phyloP scores from a whole-genome alignment of 2,113 vertebrate species.

The Grantiella picta region DNA sequence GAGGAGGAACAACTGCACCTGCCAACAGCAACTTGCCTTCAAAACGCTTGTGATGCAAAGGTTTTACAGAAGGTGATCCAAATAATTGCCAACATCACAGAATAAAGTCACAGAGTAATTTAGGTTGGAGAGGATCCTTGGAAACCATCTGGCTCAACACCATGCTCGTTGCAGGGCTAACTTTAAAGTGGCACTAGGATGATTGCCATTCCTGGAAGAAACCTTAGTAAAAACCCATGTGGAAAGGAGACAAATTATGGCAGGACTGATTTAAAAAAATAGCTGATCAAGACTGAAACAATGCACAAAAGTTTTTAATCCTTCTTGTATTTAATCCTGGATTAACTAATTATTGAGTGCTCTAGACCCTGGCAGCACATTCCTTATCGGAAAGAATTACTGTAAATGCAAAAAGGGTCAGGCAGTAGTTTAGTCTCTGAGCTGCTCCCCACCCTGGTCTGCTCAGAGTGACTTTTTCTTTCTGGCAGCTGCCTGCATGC shows the following conservation, averaged over 20 bases:
- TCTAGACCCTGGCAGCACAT: background rate
- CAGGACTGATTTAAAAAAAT: background rate
- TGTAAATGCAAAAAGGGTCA: background rate
- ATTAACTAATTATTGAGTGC: conserved; percentile 28
- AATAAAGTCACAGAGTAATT: background rate
- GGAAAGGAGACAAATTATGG: background rate
- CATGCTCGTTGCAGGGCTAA: background rate
- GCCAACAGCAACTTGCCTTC: background rate
- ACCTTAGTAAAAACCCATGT: background rate
- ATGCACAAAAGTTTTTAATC: background rate
- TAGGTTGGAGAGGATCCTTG: background rate
- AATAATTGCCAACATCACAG: background rate
- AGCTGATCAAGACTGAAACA: background rate
- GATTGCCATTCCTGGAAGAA: background rate
- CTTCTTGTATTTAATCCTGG: background rate
- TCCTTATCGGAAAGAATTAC: conserved; percentile 15
- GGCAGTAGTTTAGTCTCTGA: background rate
- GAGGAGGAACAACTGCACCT: background rate
- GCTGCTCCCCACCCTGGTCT: conserved; percentile 32
- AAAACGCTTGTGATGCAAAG: background rate
- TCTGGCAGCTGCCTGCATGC: conserved; percentile 60
- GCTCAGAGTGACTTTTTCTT: conserved; percentile 45
- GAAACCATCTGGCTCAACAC: background rate
- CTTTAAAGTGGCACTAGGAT: background rate
- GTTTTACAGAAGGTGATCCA: background rate